Evolutionary conservation across 1,140 invertebrate species (phyloP).

Genomic region (Rhizoglyphus robini): DNA sequence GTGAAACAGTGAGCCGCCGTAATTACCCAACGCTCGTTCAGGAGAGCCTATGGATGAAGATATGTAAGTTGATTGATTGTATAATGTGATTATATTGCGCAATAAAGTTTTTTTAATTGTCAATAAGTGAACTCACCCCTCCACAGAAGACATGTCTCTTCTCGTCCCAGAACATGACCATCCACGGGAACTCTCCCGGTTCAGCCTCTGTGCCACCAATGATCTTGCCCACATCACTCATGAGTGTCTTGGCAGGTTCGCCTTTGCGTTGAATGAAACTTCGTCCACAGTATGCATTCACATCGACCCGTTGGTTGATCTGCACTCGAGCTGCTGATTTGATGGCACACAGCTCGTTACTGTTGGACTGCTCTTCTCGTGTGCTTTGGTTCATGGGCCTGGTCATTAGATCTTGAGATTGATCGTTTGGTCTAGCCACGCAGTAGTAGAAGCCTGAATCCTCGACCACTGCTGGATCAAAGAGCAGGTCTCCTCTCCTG

Average conservation of each 20-base stretch:
- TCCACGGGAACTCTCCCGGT: constrained; percentile 29
- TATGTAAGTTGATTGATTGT: background rate
- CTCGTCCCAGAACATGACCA: constrained; percentile 29
- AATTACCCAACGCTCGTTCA: constrained; percentile 28
- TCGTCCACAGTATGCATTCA: constrained; percentile 25
- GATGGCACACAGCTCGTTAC: background rate
- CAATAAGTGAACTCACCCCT: constrained; percentile 17
- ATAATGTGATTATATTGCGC: background rate
- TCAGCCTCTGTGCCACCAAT: constrained; percentile 27
- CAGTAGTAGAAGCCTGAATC: constrained; percentile 28
- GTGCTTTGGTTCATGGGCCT: constrained; percentile 15
- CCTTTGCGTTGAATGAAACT: background rate
- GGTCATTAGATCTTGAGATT: constrained; percentile 10
- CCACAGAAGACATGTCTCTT: constrained; percentile 27
- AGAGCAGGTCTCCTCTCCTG: constrained; percentile 21
- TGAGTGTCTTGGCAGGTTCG: constrained; percentile 15
- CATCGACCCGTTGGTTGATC: constrained; percentile 19
- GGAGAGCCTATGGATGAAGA: constrained; percentile 20
- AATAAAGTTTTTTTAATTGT: background rate
- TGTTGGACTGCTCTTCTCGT: too few species aligned
- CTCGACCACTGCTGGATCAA: constrained; percentile 17
- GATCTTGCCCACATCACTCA: constrained; percentile 25
- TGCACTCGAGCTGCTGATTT: constrained; percentile 8
- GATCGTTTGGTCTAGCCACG: constrained; percentile 18
- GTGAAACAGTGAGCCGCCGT: constrained; percentile 30